Base-by-base conservation (phyloP, 2,113 vertebrate genomes). In the Hipposideros armiger region DNA sequence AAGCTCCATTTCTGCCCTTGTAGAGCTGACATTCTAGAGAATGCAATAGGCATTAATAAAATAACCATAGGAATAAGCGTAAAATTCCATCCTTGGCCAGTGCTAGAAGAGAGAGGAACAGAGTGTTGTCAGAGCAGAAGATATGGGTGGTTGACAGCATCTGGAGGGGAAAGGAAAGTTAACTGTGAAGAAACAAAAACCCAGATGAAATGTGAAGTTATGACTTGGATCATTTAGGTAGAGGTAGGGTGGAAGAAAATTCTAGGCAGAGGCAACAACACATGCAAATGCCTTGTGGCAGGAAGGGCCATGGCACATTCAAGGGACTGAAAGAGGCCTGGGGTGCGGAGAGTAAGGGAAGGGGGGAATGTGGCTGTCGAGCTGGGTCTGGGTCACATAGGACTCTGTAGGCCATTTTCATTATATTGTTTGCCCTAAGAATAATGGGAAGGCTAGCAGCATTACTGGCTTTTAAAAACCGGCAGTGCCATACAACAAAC, bases 401-500 rank as follows among this genome's bases (percentile, higher is more conserved):
- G 52, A 30, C 7, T 30, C 32, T 45, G 2, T 17, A 54, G 47
- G 30, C 22, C 36, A 62, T 78, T 73, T 73, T 60, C 82, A 78
- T 85, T 70, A 42, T 5, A 42, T 60, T 22, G 3, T 52, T 90
- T 96, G 17, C 4, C 13, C 45, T 64, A 42, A 88, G 26, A 77
- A 56, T 67, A 94, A 83, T 15, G 7, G 16, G 17, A 80, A 70
- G 16, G 45, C 58, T 78, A 69, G 62, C 90, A 64, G 74, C 83
- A 87, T 1, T 20, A 62, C 52, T 54, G 52, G 52, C 52, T 87
- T 85, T 82, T 36, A 67, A 89, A 94, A 95, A 81, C 64, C 24
- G 32, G 50, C 30, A 70, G 50, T 87, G 50, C 24, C 77, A 20
- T 54, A 36, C 36, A 36, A 36, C 2, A 26, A 90, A 67, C 26